Conservation (phyloP, 2,888 invertebrate genomes). For the Didymodactylos carnosus region DNA sequence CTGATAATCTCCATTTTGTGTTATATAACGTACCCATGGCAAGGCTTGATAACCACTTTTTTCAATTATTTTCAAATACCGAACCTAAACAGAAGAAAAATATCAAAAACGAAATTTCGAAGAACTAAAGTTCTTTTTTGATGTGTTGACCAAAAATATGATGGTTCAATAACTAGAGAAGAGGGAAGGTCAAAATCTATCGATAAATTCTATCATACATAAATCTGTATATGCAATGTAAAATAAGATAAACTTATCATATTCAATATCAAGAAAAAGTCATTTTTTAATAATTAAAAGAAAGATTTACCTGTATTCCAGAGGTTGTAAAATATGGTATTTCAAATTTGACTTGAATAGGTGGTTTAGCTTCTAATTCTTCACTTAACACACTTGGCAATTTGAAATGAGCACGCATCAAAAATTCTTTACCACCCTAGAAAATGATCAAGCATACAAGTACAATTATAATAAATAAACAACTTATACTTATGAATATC, state of each 20-base stretch:
- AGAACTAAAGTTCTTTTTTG: too few relatives aligned
- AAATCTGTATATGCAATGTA: too few relatives aligned
- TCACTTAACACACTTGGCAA: conserved; percentile 83
- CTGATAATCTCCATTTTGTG: conserved; percentile 95
- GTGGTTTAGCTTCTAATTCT: conserved; percentile 79
- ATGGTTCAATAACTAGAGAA: too few relatives aligned
- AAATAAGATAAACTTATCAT: too few relatives aligned
- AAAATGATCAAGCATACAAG: neutral
- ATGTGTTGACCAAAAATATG: too few relatives aligned
- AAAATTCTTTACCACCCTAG: conserved; percentile 79
- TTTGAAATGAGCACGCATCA: conserved; percentile 94
- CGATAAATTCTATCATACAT: too few relatives aligned
- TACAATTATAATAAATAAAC: neutral
- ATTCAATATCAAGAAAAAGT: too few relatives aligned
- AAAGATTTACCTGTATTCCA: conserved; percentile 69
- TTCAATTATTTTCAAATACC: conserved; percentile 90
- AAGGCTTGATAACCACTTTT: conserved; percentile 95
- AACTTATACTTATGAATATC: conserved; percentile 19
- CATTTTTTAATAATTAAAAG: too few relatives aligned
- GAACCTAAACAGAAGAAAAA: conserved; percentile 32
- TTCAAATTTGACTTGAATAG: conserved; percentile 94
- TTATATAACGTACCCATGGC: conserved; percentile 98
- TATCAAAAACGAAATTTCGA: neutral
- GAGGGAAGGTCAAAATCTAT: too few relatives aligned
- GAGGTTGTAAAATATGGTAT: conserved; percentile 97